Percentiles rank a stretch among this genome's conserved stretches.
Conservation (phyloP, 2,888 invertebrate species). For the Pandemis heparana region DNA sequence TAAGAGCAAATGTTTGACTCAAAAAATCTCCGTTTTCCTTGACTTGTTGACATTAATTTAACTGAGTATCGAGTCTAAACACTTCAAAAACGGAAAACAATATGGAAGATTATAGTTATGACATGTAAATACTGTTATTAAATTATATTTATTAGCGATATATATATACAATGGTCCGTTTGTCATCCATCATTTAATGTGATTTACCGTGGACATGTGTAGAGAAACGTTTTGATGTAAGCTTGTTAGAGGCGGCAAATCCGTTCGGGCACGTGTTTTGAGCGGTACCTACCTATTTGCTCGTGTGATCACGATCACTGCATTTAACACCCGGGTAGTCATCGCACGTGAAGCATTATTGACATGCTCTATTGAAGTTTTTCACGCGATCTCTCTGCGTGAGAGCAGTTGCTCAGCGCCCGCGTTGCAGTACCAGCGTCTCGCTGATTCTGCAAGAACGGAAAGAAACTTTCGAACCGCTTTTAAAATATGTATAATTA, state of each 20-base stretch:
- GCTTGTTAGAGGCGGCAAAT: conserved; percentile 25
- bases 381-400: conserved; percentile 83
- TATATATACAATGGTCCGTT: background rate
- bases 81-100: too few species aligned
- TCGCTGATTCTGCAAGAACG: conserved; percentile 51
- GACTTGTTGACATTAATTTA: too few species aligned
- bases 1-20: background rate
- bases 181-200: conserved; percentile 9
- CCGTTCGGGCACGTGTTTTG: conserved; percentile 17
- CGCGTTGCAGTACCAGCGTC: conserved; percentile 68
- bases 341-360: conserved; percentile 55
- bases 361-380: conserved; percentile 76
- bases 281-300: background rate
- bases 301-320: conserved; percentile 30
- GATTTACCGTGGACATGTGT: conserved; percentile 6
- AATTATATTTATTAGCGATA: background rate
- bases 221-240: conserved; percentile 19
- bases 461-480: conserved; percentile 29
- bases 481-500: conserved; percentile 7
- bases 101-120: too few species aligned
- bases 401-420: conserved; percentile 77
- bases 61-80: too few species aligned
- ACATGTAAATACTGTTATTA: too few species aligned
- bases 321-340: conserved; percentile 32
- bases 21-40: too few species aligned